Evolutionary conservation across 2,113 vertebrate genomes (phyloP), one percentile per base, ranked within the genome.

Genomic region (Gallinago undulata): DNA sequence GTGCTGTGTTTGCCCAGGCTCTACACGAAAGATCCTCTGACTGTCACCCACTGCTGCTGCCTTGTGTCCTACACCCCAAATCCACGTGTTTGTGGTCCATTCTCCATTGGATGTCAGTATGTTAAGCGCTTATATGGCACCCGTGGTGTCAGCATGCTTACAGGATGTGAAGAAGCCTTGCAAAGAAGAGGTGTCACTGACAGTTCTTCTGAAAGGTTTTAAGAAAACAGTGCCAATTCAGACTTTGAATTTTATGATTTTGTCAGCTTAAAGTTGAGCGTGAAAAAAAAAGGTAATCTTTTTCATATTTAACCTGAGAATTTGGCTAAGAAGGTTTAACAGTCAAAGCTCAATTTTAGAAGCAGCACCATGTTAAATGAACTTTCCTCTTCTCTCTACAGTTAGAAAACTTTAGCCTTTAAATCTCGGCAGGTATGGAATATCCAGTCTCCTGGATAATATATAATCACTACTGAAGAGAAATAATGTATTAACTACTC

Each of bases 291-390:
- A 83, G 4, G 19, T 28, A 76, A 80, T 67, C 22, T 63, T 93
- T 92, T 93, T 90, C 78, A 78, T 85, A 75, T 95, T 94, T 95
- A 94, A 90, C 31, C 25, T 53, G 74, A 72, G 62, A 90, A 74
- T 93, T 93, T 90, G 43, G 7, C 25, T 74, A 86, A 69, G 72
- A 12, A 89, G 47, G 28, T 31, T 94, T 86, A 87, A 41, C 47
- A 90, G 48, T 59, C 47, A 97, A 76, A 85, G 30, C 77, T 94
- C 55, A 84, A 1, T 78, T 93, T 93, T 76, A 85, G 82, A 95
- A 92, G 69, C 73, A 31, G 14, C 68, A 73, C 64, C 22, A 1
- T 2, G 1, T 50, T 92, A 88, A 89, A 85, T 41, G 72, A 83
- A 62, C 74, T 79, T 76, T 41, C 17, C 21, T 80, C 11, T 21